Base-by-base conservation (phyloP, 2,888 invertebrate genomes). In the Neria commutata region DNA sequence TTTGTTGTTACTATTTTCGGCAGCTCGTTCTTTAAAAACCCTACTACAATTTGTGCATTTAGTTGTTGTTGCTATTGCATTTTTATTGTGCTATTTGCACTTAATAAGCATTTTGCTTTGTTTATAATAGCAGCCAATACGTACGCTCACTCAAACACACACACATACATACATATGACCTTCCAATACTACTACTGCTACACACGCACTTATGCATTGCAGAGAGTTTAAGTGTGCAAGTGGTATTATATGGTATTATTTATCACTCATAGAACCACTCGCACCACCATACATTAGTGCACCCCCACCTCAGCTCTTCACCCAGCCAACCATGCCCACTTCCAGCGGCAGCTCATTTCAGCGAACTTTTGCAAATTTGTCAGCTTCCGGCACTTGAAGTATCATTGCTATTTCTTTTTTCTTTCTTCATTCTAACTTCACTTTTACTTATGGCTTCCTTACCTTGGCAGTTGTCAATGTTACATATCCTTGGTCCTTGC, bases 341-440 rank as follows among this genome's bases (percentile, higher is more conserved):
- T n/a, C 11, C n/a, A n/a, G 11, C 6, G 37, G 14, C 37, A n/a
- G 11, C n/a, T n/a, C 37, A n/a, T 37, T 4, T 37, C n/a, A 8
- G 37, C 6, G 37, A 6, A 37, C 11, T 45, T 45, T 25, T 25
- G 53, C 58, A 37, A 57, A 57, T 40, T 52, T 52, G 53, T 47
- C 52, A 46, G 46, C 40, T 56, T 52, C 51, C 56, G 51, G 51
- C 25, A 55, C n/a, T n/a, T n/a, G n/a, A n/a, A n/a, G n/a, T n/a
- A n/a, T n/a, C n/a, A 40, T 46, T 45, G 46, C n/a, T n/a, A 42
- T 25, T 24, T 34, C 34, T 23, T 17, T 21, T 33, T 52, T 3
- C 40, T 23, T 23, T 34, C 24, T 4, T 24, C 24, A 2, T 40
- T 21, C n/a, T n/a, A n/a, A n/a, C n/a, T n/a, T n/a, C n/a, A n/a